A percentile compares a stretch with the other conserved stretches of the same genome.
phyloP scores from a whole-genome alignment of 2,113 vertebrate genomes.

The Hiodon tergisus region DNA sequence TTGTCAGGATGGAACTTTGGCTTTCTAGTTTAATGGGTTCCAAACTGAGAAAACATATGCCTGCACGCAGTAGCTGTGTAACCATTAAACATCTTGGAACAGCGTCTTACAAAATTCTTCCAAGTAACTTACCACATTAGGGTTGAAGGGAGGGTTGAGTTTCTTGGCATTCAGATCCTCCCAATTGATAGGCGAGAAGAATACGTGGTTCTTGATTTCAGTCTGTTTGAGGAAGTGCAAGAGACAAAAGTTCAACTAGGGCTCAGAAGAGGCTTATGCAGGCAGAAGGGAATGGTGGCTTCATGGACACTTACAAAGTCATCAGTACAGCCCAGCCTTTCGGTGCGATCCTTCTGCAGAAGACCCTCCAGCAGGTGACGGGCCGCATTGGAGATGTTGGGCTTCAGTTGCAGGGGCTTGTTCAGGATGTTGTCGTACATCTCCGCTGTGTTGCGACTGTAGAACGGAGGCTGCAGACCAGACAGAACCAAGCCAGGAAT shows the following conservation, averaged over 20 bases:
- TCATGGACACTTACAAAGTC: slow-evolving; percentile 85
- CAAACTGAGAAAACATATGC: no score
- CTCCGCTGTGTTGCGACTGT: slow-evolving; percentile 95
- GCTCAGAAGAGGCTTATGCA: background rate
- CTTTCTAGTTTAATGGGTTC: no score
- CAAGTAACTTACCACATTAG: slow-evolving; percentile 83
- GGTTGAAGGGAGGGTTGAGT: slow-evolving; percentile 97
- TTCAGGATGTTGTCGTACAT: slow-evolving; percentile 99
- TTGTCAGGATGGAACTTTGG: no score
- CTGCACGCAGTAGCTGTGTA: no score
- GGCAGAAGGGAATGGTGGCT: background rate
- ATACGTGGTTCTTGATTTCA: slow-evolving; percentile 96
- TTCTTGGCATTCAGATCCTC: slow-evolving; percentile 97
- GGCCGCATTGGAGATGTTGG: slow-evolving; percentile 95
- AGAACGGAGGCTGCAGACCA: slow-evolving; percentile 83
- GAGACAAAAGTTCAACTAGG: slow-evolving; percentile 32
- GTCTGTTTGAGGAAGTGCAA: slow-evolving; percentile 63
- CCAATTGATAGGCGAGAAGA: slow-evolving; percentile 99
- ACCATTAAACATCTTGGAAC: no score
- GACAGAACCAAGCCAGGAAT: slow-evolving; percentile 17
- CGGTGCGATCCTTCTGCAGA: slow-evolving; percentile 89
- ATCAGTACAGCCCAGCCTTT: slow-evolving; percentile 86
- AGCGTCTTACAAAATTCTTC: background rate
- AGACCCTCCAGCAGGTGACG: slow-evolving; percentile 90
- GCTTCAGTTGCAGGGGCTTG: slow-evolving; percentile 94